Evolutionary conservation across 2,113 vertebrate species (phyloP), one percentile per base, ranked within the genome.

Genomic region (Oryzias curvinotus): DNA sequence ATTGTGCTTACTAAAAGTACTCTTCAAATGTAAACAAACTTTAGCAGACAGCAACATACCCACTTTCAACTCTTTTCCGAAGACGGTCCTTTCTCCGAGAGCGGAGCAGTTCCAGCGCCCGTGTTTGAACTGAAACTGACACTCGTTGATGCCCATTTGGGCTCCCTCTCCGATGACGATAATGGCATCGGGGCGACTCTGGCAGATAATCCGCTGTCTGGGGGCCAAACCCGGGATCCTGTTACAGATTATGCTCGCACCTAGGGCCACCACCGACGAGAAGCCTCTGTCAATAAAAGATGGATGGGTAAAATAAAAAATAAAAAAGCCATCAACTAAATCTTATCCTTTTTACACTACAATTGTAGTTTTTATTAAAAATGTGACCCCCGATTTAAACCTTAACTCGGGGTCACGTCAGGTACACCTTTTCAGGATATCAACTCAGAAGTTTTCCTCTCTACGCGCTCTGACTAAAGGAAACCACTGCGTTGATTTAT

Each of bases 51-150:
- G 88, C 86, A 90, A 98, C 97, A 59, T 97, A 99, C 97, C 97
- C 94, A 98, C 96, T 98, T 96, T 98, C 90, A 99, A 94, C 93
- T 99, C 97, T 93, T 97, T 98, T 76, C 97, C 97, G 86, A 99
- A 98, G 92, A 97, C 95, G 0, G 97, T 98, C 82, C 95, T 94
- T 86, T 99, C 95, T 49, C 97, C 97, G 73, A 98, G 91, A 5
- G 96, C 96, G 0, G 97, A 98, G 91, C 97, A 99, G 89, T 99
- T 99, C 97, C 97, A 99, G 68, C 97, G 95, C 55, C 97, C 96
- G 51, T 95, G 94, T 78, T 93, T 95, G 88, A 99, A 98, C 91
- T 99, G 97, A 84, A 98, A 98, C 88, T 98, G 97, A 90, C 97
- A 99, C 92, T 99, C 97, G 78, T 96, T 96, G 85, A 99, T 95